Evolutionary conservation across 1,140 invertebrate genomes (phyloP).

Genomic region (Myzus persicae): DNA sequence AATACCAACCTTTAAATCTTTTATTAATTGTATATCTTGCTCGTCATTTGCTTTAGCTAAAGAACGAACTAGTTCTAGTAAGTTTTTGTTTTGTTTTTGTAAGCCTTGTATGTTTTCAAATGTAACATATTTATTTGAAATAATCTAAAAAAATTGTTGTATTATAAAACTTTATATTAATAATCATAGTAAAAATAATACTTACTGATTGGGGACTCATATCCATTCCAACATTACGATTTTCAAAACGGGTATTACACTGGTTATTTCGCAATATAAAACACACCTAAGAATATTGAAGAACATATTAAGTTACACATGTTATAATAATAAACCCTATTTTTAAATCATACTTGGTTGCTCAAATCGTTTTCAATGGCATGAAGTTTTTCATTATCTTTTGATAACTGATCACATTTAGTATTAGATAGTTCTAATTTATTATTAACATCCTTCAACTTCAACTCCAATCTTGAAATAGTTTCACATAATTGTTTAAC

Average conservation of each 20-base stretch:
- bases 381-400: conserved; percentile 39
- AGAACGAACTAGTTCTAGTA: conserved; percentile 23
- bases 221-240: conserved; percentile 45
- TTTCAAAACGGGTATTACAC: conserved; percentile 9
- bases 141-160: background rate
- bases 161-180: background rate
- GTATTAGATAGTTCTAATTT: background rate
- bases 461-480: conserved; percentile 18
- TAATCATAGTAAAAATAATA: conserved; percentile 1
- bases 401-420: conserved; percentile 28
- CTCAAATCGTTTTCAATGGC: background rate
- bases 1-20: conserved; percentile 27
- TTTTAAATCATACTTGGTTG: conserved; percentile 45
- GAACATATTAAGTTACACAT: background rate
- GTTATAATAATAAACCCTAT: background rate
- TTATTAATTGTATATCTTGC: conserved; percentile 29
- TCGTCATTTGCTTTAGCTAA: conserved; percentile 41
- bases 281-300: conserved; percentile 27
- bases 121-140: conserved; percentile 54
- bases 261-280: conserved; percentile 47
- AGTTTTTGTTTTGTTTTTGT: conserved; percentile 48
- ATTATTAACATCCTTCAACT: background rate
- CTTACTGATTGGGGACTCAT: conserved; percentile 55
- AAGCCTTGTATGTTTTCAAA: conserved; percentile 53
- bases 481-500: conserved; percentile 31